phyloP scores from a whole-genome alignment of 2,888 invertebrate species.

The Acleris laterana region DNA sequence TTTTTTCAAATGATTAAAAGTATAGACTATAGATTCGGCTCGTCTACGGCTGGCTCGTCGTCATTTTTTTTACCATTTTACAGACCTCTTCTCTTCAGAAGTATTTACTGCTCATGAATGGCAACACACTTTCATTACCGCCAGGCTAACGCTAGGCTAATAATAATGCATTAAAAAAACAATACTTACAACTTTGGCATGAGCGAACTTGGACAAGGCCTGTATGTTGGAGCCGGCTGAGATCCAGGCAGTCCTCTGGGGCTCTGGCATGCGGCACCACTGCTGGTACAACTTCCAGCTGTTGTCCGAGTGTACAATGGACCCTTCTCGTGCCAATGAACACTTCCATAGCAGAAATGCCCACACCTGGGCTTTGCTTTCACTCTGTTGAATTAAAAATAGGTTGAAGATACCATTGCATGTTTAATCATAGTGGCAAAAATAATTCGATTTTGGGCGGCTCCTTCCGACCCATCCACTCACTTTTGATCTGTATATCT shows the following conservation, averaged over 20 bases:
- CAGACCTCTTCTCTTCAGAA: too few relatives aligned
- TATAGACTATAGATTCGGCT: too few relatives aligned
- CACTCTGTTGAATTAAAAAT: constrained; percentile 76
- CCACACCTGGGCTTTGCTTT: constrained; percentile 93
- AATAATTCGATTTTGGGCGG: too few relatives aligned
- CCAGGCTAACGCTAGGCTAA: too few relatives aligned
- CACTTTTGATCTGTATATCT: too few relatives aligned
- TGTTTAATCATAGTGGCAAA: too few relatives aligned
- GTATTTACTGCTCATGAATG: not conserved
- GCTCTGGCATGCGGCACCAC: constrained; percentile 92
- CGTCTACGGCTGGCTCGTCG: too few relatives aligned
- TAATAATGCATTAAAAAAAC: not conserved
- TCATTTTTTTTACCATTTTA: too few relatives aligned
- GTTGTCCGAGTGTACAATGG: constrained; percentile 81
- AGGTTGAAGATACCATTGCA: not conserved
- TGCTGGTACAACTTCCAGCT: constrained; percentile 93
- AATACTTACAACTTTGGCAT: constrained; percentile 87
- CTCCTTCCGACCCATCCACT: too few relatives aligned
- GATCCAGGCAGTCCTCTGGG: constrained; percentile 90
- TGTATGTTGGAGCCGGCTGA: constrained; percentile 91
- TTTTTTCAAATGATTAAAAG: too few relatives aligned
- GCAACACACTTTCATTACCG: too few relatives aligned
- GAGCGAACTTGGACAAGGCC: constrained; percentile 86
- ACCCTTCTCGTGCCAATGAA: constrained; percentile 74
- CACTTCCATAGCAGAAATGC: constrained; percentile 92